Evolutionary conservation across 2,888 invertebrate genomes (phyloP).

Genomic region (Ophioninae sp.): DNA sequence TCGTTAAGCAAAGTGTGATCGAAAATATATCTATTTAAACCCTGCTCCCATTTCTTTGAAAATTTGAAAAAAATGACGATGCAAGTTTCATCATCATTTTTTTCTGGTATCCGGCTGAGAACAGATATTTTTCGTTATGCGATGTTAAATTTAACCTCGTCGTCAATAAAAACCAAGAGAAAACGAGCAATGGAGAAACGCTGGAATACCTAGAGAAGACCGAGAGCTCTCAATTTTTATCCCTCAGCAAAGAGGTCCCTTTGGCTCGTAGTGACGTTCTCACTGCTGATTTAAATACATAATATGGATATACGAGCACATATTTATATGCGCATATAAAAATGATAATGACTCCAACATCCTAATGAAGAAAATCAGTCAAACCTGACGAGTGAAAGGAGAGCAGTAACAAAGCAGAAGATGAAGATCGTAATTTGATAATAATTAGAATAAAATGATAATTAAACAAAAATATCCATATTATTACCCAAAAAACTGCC

Average conservation of each 20-base stretch:
- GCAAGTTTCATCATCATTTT: no score
- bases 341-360: constrained; percentile 23
- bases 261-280: constrained; percentile 23
- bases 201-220: constrained; percentile 38
- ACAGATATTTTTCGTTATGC: constrained; percentile 60
- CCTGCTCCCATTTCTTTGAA: no score
- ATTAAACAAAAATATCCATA: background rate
- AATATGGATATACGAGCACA: background rate
- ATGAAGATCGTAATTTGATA: background rate
- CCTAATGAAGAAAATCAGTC: constrained; percentile 32
- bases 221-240: constrained; percentile 56
- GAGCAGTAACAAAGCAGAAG: background rate
- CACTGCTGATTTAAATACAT: background rate
- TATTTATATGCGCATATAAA: constrained; percentile 6
- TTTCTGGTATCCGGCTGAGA: constrained; percentile 27
- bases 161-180: constrained; percentile 4
- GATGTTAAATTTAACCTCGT: constrained; percentile 49
- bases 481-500: background rate
- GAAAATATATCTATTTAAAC: no score
- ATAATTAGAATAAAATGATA: background rate
- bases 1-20: constrained; percentile 14
- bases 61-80: no score
- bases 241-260: constrained; percentile 20
- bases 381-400: background rate
- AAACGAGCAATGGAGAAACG: constrained; percentile 24